These are phyloP conservation scores for Schizopygopsis pylzovi DNA, from an alignment of 2,797 vertebrate genomes.

Conservation along the genomic window DNA sequence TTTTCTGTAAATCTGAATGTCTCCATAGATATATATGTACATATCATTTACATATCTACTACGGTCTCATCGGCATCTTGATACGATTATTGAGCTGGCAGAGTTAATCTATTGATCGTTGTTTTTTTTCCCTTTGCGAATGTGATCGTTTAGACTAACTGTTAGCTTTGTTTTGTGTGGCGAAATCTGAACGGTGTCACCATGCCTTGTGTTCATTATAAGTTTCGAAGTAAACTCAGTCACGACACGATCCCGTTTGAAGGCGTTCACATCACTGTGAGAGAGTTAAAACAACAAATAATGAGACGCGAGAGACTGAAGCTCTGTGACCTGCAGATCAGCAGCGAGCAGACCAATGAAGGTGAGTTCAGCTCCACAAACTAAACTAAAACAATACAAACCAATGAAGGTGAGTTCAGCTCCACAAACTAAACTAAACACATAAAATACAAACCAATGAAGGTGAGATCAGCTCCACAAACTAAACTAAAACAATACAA, in stretches of 20 bases:
- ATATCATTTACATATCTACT: neutral
- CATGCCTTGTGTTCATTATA: conserved; percentile 9
- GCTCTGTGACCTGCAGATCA: neutral
- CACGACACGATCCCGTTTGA: neutral
- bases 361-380: neutral
- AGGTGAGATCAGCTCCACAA: neutral
- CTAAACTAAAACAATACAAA: too few species aligned
- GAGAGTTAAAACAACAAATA: neutral
- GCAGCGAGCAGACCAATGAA: neutral
- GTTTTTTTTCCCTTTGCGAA: neutral
- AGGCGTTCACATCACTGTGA: neutral
- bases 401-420: too few species aligned
- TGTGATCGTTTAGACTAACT: neutral
- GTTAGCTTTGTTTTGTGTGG: neutral
- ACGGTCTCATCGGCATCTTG: too few species aligned
- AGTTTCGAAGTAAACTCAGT: conserved; percentile 5
- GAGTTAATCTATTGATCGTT: neutral
- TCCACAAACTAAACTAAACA: too few species aligned
- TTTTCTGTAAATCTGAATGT: neutral
- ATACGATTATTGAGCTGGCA: neutral
- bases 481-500: neutral
- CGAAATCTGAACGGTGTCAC: neutral
- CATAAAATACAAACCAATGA: neutral
- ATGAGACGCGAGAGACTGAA: neutral
- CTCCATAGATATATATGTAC: too few species aligned